phyloP scores from a whole-genome alignment of 2,113 vertebrate genomes.

The Hydropotes inermis region DNA sequence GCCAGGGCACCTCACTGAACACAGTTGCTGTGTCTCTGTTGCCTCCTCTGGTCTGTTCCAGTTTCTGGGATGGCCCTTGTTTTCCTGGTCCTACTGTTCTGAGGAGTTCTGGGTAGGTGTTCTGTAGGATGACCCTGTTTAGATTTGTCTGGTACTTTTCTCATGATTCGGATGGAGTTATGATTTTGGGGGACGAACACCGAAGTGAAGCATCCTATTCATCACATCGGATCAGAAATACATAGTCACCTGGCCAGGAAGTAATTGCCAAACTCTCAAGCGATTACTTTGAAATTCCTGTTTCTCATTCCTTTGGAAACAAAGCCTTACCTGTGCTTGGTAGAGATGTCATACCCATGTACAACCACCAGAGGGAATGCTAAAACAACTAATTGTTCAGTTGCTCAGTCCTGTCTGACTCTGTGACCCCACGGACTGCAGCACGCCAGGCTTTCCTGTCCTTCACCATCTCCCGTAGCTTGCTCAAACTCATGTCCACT shows the following conservation, averaged over 20 bases:
- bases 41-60: fast-evolving
- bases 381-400: background rate
- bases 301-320: background rate
- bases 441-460: background rate
- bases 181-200: background rate
- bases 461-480: background rate
- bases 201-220: background rate
- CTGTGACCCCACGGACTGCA: background rate
- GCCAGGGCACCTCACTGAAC: fast-evolving
- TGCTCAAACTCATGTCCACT: background rate
- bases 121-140: background rate
- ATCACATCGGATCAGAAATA: background rate
- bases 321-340: background rate
- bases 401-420: background rate
- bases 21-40: fast-evolving
- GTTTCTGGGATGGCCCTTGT: background rate
- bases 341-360: fast-evolving
- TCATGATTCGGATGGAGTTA: fast-evolving
- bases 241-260: background rate
- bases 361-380: slow-evolving; percentile 33
- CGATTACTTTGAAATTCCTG: background rate
- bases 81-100: background rate
- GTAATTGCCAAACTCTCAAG: background rate
- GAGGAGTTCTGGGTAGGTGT: fast-evolving
- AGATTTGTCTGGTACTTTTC: background rate